Percentiles rank a stretch among this genome's conserved stretches.
Evolutionary conservation across 2,113 vertebrate species (phyloP).

Genomic region (Falco punctatus): DNA sequence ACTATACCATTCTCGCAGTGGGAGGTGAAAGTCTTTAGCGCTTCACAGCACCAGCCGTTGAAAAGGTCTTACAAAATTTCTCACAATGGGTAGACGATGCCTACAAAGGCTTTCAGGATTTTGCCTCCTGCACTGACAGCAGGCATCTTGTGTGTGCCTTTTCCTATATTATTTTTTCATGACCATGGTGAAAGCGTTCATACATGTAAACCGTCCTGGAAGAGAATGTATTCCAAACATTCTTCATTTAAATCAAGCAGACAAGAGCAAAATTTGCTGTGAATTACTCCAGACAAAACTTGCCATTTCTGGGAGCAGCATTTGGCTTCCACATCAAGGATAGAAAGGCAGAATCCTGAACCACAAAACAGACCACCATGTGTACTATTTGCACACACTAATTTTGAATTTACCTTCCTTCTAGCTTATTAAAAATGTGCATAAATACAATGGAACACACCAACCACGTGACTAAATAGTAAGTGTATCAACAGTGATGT

Average conservation of each 20-base stretch:
- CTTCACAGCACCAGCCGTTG: not conserved
- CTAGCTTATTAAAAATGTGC: not conserved
- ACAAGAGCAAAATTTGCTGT: not conserved
- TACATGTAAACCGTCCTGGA: not conserved
- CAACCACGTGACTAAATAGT: not conserved
- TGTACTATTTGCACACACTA: not conserved
- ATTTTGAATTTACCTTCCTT: not conserved
- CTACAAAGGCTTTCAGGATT: not conserved
- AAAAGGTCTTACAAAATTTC: not conserved
- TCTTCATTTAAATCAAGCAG: not conserved
- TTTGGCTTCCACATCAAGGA: not conserved
- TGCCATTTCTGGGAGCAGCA: not conserved
- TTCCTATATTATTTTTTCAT: not conserved
- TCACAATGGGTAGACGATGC: not conserved
- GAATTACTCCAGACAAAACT: not conserved
- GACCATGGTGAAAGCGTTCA: not conserved
- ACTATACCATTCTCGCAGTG: not conserved
- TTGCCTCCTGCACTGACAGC: not conserved
- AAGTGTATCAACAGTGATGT: rapidly evolving
- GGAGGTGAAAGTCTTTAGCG: not conserved
- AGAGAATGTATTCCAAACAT: not conserved
- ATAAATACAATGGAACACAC: not conserved
- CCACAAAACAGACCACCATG: rapidly evolving
- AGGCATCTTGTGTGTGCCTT: not conserved
- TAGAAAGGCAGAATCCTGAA: not conserved